Percentiles rank a stretch among this genome's conserved stretches.
These are phyloP conservation scores for Rhabdomys pumilio DNA, from an alignment of 2,797 vertebrate genomes.

Conservation along the genomic window DNA sequence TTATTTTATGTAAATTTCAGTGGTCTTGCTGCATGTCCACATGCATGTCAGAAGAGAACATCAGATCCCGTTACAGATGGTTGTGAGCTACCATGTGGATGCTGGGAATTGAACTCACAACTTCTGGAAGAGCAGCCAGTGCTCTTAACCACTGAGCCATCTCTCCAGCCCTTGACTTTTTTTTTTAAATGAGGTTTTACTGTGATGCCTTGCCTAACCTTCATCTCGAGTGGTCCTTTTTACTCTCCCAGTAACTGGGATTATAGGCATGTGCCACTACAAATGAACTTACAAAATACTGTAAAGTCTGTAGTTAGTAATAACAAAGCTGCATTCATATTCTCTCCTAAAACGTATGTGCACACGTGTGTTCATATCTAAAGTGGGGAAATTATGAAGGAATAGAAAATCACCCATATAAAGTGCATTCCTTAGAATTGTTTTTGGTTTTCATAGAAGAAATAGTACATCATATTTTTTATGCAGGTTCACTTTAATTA, in stretches of 20 bases:
- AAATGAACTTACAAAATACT: not conserved
- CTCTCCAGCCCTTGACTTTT: not conserved
- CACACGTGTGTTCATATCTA: not conserved
- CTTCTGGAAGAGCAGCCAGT: too few relatives aligned
- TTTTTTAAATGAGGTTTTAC: not conserved
- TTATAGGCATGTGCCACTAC: not conserved
- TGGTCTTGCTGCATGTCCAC: too few relatives aligned
- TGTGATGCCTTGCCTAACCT: not conserved
- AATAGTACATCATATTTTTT: not conserved
- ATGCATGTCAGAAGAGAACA: too few relatives aligned
- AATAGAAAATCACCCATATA: conserved; percentile 15
- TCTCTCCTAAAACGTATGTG: not conserved
- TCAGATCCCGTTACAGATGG: too few relatives aligned
- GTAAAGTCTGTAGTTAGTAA: not conserved
- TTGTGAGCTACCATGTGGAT: too few relatives aligned
- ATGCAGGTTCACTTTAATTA: not conserved
- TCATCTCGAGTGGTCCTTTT: not conserved
- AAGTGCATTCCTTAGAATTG: conserved; percentile 1
- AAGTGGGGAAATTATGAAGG: conserved; percentile 37
- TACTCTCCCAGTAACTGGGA: not conserved
- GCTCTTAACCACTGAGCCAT: too few relatives aligned
- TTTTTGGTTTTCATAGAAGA: conserved; percentile 46
- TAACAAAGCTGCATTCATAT: not conserved
- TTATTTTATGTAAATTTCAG: not conserved
- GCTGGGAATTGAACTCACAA: too few relatives aligned